Conservation (phyloP, 37 sponge, comb jelly and placozoan genomes). For the Oopsacas minuta region DNA sequence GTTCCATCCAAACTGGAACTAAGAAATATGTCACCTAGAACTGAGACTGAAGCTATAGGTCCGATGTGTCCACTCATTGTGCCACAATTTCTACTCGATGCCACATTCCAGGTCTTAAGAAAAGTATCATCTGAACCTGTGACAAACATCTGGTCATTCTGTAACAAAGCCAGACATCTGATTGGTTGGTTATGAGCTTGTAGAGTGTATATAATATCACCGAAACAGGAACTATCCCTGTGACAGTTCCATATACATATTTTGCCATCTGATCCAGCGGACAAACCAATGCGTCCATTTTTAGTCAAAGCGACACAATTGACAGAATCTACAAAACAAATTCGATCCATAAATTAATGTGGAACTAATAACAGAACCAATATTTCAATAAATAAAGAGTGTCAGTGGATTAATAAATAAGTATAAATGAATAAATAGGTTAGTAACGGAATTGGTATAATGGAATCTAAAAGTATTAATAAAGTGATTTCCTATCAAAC, state of each 20-base stretch:
- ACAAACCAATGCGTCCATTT: background rate
- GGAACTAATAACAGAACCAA: background rate
- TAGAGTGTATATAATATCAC: background rate
- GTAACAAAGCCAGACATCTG: background rate
- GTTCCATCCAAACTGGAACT: slow-evolving; percentile 7
- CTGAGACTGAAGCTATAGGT: background rate
- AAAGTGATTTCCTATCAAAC: background rate
- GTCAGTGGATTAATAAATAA: background rate
- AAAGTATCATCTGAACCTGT: background rate
- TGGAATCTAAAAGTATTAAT: background rate
- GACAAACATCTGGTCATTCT: background rate
- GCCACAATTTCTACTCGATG: background rate
- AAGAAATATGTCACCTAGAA: background rate
- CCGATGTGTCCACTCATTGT: background rate
- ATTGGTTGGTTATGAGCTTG: background rate
- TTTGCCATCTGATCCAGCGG: background rate
- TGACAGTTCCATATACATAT: slow-evolving; percentile 15
- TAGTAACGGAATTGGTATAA: background rate
- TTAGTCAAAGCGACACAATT: background rate
- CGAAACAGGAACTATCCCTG: slow-evolving; percentile 8
- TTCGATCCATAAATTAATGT: background rate
- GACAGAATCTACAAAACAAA: slow-evolving; percentile 10
- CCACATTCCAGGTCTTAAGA: background rate
- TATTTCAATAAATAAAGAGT: background rate
- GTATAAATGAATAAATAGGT: background rate